Conservation (phyloP, 2,888 invertebrate genomes). For the Amblyteles armatorius region DNA sequence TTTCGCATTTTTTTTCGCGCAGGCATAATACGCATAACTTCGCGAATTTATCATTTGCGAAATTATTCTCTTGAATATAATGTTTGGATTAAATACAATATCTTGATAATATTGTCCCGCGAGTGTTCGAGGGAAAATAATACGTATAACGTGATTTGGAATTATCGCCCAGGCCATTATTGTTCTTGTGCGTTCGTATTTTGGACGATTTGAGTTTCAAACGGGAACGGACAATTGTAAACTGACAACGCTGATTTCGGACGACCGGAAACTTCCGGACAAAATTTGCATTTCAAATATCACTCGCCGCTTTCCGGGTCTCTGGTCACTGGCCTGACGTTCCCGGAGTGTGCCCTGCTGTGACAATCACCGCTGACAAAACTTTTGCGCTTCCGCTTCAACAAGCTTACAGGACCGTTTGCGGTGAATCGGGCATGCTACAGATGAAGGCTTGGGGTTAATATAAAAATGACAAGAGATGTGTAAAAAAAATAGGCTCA, state of each 20-base stretch:
- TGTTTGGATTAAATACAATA: background rate
- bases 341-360: constrained; percentile 18
- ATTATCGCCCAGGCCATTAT: background rate
- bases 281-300: constrained; percentile 61
- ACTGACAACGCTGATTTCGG: background rate
- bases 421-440: background rate
- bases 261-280: constrained; percentile 39
- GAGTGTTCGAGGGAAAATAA: background rate
- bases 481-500: background rate
- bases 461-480: background rate
- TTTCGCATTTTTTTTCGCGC: background rate
- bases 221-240: background rate
- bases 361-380: constrained; percentile 43
- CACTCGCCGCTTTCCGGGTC: constrained; percentile 33
- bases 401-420: constrained; percentile 14
- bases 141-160: background rate
- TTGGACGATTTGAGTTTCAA: background rate
- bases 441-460: background rate
- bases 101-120: constrained; percentile 1
- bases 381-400: constrained; percentile 44
- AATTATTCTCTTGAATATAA: constrained; percentile 3
- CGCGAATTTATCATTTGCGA: background rate
- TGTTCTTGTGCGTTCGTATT: background rate
- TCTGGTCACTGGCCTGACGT: constrained; percentile 64
- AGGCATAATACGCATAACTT: background rate